Base-by-base conservation (phyloP, 2,113 vertebrate species). In the Accipiter virgatus region DNA sequence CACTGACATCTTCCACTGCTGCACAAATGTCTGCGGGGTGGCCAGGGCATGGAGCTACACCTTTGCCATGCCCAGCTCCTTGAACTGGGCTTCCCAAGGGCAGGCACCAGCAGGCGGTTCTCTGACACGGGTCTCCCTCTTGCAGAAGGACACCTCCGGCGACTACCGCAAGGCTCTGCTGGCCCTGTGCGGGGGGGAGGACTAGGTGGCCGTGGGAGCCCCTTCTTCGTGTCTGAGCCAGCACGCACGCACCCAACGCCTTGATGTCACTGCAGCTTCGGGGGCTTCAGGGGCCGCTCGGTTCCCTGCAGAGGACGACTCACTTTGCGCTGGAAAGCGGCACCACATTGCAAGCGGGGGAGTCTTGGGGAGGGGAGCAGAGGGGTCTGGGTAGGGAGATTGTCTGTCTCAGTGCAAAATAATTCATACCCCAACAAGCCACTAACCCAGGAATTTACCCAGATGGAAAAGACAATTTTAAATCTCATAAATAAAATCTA, bases 131-230 rank as follows among this genome's bases (percentile, higher is more conserved):
- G 58, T 95, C 73, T 98, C 87, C 75, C 83, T 86, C 91, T 92
- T 94, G 59, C 97, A 99, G 99, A 98, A 99, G 27, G 99, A 99
- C 96, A 99, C 99, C n/a, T 99, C 99, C 0, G 99, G 99, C 22
- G 98, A 99, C 97, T 99, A 99, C 97, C 82, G 98, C 96, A 99
- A 99, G 97, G 99, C 99, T 62, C 97, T 99, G 96, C 98, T 99
- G 96, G 65, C 97, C 56, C 97, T 99, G 62, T 99, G 99, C 13
- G 99, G 99, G 3, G 99, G 99, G 34, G 99, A 99, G 75, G 99
- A 99, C 97, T 99, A 99, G 98, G 77, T 2, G 7, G 34, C 62
- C 19, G 2, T 17, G 1, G 82, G 40, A 78, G 29, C 79, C 50
- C 45, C 68, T 75, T 83, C 67, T 63, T 88, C 7, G 4, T 36